A percentile compares a stretch with the other conserved stretches of the same genome.
phyloP scores from a whole-genome alignment of 2,888 invertebrate species.

The Yponomeuta malinellus region DNA sequence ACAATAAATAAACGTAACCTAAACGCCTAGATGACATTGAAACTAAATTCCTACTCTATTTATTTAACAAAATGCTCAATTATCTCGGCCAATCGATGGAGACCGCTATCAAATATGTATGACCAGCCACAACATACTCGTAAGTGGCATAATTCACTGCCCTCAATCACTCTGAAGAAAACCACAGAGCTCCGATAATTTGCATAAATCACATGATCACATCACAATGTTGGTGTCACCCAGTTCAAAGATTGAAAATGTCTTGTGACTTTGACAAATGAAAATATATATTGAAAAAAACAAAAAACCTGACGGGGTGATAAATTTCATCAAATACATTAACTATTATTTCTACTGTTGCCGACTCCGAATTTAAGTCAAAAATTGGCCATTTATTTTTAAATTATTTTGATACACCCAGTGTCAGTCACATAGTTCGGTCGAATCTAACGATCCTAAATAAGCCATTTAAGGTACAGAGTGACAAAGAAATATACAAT shows the following conservation, averaged over 20 bases:
- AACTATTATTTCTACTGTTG: too few relatives aligned
- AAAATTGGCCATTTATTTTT: too few relatives aligned
- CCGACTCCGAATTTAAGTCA: too few relatives aligned
- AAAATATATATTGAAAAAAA: neutral
- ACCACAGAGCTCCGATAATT: neutral
- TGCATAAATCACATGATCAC: neutral
- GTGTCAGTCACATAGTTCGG: too few relatives aligned
- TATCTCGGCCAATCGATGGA: neutral
- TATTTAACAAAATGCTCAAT: neutral
- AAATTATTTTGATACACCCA: too few relatives aligned
- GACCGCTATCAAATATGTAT: neutral
- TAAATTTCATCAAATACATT: too few relatives aligned
- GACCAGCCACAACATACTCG: neutral
- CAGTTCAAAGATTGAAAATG: neutral
- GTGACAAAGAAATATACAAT: too few relatives aligned
- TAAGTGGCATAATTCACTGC: slow-evolving; percentile 7
- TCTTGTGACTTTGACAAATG: neutral
- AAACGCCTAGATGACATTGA: neutral
- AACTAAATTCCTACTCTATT: neutral
- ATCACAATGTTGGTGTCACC: neutral
- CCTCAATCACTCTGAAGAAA: neutral
- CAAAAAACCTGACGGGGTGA: neutral
- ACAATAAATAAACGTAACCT: neutral
- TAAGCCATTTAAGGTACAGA: too few relatives aligned
- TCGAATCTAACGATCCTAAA: too few relatives aligned